These are phyloP conservation scores for Craniophora ligustri DNA, from an alignment of 2,888 invertebrate species.

Conservation along the genomic window DNA sequence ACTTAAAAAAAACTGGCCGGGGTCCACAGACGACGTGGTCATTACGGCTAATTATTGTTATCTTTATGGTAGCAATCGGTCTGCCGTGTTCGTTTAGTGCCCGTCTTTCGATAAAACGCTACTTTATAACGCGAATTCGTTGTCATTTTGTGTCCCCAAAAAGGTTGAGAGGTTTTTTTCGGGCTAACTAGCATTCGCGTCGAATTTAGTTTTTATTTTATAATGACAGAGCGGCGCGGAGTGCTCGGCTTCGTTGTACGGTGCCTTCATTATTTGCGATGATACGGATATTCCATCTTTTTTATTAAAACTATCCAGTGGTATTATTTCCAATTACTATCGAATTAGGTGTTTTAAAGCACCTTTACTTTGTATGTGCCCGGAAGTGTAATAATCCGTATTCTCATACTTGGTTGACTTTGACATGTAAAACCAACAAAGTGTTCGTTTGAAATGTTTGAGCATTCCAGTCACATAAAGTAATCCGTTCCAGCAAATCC, in stretches of 20 bases:
- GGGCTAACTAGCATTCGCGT: conserved; percentile 58
- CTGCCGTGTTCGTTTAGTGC: conserved; percentile 76
- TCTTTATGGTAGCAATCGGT: conserved; percentile 86
- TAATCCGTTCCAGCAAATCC: conserved; percentile 68
- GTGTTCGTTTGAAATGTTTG: conserved; percentile 60
- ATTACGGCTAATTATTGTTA: conserved; percentile 88
- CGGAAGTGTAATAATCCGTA: conserved; percentile 57
- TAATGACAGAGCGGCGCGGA: conserved; percentile 79
- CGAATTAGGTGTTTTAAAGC: conserved; percentile 64
- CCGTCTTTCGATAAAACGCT: conserved; percentile 74
- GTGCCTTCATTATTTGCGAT: conserved; percentile 84
- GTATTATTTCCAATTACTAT: conserved; percentile 67
- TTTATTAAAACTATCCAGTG: conserved; percentile 68
- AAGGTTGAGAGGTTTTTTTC: conserved; percentile 65
- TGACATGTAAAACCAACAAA: conserved; percentile 60
- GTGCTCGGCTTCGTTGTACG: conserved; percentile 67
- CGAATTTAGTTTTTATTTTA: conserved; percentile 67
- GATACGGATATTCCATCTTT: conserved; percentile 78
- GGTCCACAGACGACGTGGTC: conserved; percentile 78
- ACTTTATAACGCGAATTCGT: conserved; percentile 78
- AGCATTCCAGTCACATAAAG: conserved; percentile 62
- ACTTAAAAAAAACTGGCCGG: conserved; percentile 73
- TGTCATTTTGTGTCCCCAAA: conserved; percentile 75
- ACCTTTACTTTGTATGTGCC: conserved; percentile 55
- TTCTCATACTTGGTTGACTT: conserved; percentile 54